These are phyloP conservation scores for Apostichopus japonicus DNA, from an alignment of 35 echinoderm and acorn worm genomes.

Conservation along the genomic window DNA sequence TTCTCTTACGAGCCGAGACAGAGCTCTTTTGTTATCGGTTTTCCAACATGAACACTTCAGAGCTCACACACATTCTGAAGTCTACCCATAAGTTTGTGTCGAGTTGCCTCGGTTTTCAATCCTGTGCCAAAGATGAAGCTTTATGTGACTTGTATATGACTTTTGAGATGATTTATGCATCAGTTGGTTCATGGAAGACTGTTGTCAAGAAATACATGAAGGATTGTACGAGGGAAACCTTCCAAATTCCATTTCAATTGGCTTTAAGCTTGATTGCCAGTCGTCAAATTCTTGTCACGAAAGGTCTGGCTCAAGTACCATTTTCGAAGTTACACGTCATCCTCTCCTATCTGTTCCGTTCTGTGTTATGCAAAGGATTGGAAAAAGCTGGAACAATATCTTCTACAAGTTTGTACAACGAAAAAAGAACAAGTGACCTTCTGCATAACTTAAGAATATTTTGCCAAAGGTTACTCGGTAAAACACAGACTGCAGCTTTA, in stretches of 20 bases:
- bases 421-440: constrained; percentile 64
- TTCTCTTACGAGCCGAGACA: constrained; percentile 74
- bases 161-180: constrained; percentile 35
- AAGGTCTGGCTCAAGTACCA: constrained; percentile 73
- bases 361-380: constrained; percentile 67
- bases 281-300: constrained; percentile 60
- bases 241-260: constrained; percentile 86
- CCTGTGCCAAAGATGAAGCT: background rate
- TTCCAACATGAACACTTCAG: constrained; percentile 71
- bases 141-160: constrained; percentile 59
- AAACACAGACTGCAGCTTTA: background rate
- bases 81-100: constrained; percentile 76
- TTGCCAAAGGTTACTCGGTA: constrained; percentile 17
- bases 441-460: constrained; percentile 46
- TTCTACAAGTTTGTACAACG: background rate
- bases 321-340: constrained; percentile 67
- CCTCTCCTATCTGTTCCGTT: constrained; percentile 77
- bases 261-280: constrained; percentile 63
- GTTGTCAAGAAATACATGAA: constrained; percentile 76
- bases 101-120: constrained; percentile 22
- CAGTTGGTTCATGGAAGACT: constrained; percentile 58
- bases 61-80: constrained; percentile 70
- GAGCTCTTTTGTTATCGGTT: constrained; percentile 87
- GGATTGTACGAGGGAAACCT: constrained; percentile 44
- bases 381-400: constrained; percentile 11